Conservation (phyloP, 1,140 invertebrate species). For the Pseudomyrmex flavicornis region DNA sequence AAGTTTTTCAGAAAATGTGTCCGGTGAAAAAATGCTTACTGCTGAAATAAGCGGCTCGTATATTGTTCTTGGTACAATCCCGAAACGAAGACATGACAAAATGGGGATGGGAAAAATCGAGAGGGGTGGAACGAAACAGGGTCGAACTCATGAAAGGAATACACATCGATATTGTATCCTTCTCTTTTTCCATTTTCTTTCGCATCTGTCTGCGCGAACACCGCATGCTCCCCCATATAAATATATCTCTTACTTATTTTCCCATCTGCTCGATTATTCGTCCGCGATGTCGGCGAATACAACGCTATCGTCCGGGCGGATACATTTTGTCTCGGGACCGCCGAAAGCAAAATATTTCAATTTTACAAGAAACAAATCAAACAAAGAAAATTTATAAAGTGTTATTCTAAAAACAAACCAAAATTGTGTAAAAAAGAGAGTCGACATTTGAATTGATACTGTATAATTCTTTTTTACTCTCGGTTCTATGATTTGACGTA, state of each 20-base stretch:
- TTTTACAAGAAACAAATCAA: neutral
- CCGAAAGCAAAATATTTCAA: neutral
- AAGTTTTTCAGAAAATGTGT: slow-evolving; percentile 5
- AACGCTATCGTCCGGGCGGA: neutral
- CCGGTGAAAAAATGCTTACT: slow-evolving; percentile 2
- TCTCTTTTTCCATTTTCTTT: neutral
- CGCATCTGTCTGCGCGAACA: neutral
- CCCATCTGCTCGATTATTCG: slow-evolving; percentile 41
- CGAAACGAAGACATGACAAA: slow-evolving; percentile 12
- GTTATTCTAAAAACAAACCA: no score
- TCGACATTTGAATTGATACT: no score
- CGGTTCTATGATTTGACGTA: no score
- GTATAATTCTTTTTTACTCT: no score
- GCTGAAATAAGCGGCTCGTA: slow-evolving; percentile 20
- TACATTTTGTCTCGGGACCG: slow-evolving; percentile 11
- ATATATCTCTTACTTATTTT: slow-evolving; percentile 36
- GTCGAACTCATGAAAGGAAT: slow-evolving; percentile 5
- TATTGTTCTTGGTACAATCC: slow-evolving; percentile 7
- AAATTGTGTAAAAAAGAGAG: neutral
- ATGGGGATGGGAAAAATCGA: slow-evolving; percentile 3
- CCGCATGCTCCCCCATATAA: neutral
- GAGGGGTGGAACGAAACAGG: neutral
- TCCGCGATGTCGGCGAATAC: neutral
- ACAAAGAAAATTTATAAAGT: neutral
- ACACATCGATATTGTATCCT: neutral